Evolutionary conservation across 2,888 invertebrate genomes (phyloP), one percentile per base, ranked within the genome.

Genomic region (Erebia palarica): DNA sequence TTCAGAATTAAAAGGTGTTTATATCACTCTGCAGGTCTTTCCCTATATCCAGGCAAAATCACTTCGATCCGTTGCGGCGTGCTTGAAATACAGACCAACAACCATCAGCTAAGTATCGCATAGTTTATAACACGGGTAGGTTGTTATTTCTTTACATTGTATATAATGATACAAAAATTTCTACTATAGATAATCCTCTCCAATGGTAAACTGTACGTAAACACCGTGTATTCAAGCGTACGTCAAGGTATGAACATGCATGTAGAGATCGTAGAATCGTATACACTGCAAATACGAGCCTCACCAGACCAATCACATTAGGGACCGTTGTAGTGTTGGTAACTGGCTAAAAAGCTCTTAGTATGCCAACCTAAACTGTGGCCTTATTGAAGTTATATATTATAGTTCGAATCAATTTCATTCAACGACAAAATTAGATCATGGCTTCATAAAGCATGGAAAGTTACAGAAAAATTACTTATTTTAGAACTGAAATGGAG

Each of bases 271-370:
- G 21, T 63, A 49, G 21, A 49, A 13, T 63, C 8, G 14, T 47
- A 21, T 14, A 21, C 49, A 9, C 49, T 21, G 63, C 63, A 49
- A 63, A 63, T 63, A 63, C 47, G 14, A 21, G 49, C 47, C 21
- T 16, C 18, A 18, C 47, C 63, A 63, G 63, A 63, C 63, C 49
- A 63, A 63, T 63, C 49, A 63, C 63, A 63, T 63, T 63, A 63
- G 63, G 14, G 21, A 21, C 18, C 47, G 49, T 7, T 21, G 63
- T 9, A 27, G 49, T 14, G 21, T 63, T 61, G 61, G 47, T 14
- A 63, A 47, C 49, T 47, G 49, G 8, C 49, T 63, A 63, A 63
- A 63, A 61, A 44, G 61, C 44, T 44, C 61, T 44, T 63, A 63
- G 21, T 63, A 16, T 63, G 18, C 14, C 49, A 16, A 18, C 18